Base-by-base conservation (phyloP, 2,113 vertebrate species). In the Scatophagus argus region DNA sequence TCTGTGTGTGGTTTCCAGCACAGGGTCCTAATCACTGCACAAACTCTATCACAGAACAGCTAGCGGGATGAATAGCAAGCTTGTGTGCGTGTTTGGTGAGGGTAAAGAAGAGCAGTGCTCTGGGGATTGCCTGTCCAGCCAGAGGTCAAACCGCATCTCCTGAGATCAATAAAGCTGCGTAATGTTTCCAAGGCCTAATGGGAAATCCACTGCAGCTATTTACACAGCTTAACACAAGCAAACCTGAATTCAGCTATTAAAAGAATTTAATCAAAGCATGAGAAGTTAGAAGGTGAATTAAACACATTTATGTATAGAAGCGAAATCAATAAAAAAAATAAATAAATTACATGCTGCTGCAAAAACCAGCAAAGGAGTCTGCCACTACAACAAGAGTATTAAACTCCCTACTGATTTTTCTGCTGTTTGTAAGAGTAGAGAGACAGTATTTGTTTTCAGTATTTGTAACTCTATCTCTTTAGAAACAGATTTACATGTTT, bases 131-230 rank as follows among this genome's bases (percentile, higher is more conserved):
- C 38, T 51, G 46, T 84, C 81, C 67, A 38, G 74, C 60, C 67
- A 77, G 81, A 89, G 91, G 90, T 92, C 87, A 90, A 84, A 73
- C 59, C 74, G 14, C 82, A 74, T 88, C 87, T 88, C 75, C 69
- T n/a, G 79, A 85, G 90, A 91, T 92, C 92, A 88, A 92, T 91
- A 89, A 68, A 58, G 69, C 47, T 52, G 77, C 36, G 81, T 80
- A 88, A 85, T 73, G 81, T 81, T 87, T 83, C 82, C 46, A 36
- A 46, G 16, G 47, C 41, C 68, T 77, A 54, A 77, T 58, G 70
- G 79, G 77, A 79, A 67, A 63, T 67, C 65, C 52, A 39, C 77
- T 69, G 76, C 65, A 51, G 83, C 68, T 72, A 79, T 81, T 87
- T 74, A 84, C 55, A 77, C 46, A 56, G 36, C 56, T 55, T 58